Evolutionary conservation across 2,113 vertebrate genomes (phyloP).

Genomic region (Butorides virescens): DNA sequence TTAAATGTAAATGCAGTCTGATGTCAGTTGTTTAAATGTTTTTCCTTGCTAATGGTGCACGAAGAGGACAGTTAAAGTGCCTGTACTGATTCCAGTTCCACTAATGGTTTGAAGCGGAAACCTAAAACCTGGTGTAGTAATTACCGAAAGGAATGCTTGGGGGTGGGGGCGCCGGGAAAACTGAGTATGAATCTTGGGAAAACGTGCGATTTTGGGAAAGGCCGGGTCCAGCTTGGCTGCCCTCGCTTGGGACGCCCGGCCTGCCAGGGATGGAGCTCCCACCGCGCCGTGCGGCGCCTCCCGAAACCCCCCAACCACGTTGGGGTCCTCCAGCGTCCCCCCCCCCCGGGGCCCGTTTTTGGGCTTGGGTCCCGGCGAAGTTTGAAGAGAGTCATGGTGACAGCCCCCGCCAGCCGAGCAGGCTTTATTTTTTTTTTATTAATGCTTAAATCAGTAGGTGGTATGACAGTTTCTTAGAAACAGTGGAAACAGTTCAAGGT

Average conservation of each 20-base stretch:
- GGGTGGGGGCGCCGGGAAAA: conserved; percentile 14
- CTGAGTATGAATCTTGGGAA: neutral
- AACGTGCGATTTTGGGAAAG: neutral
- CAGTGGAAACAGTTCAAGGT: conserved; percentile 65
- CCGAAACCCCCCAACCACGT: fast-evolving
- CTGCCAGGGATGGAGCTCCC: neutral
- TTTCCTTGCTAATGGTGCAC: conserved; percentile 44
- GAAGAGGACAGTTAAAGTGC: conserved; percentile 68
- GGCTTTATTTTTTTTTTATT: conserved; percentile 9
- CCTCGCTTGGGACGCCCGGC: neutral
- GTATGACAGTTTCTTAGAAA: conserved; percentile 61
- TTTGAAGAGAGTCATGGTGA: neutral
- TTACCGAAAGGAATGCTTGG: conserved; percentile 77
- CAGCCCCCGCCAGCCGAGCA: neutral
- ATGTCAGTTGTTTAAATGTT: conserved; percentile 58
- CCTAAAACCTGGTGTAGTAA: conserved; percentile 69
- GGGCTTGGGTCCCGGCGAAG: neutral
- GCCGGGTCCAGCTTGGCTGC: neutral
- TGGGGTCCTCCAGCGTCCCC: neutral
- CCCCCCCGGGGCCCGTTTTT: neutral
- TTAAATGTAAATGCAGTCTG: neutral
- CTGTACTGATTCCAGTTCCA: conserved; percentile 75
- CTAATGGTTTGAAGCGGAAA: conserved; percentile 77
- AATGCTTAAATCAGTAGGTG: conserved; percentile 58
- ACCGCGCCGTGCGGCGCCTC: neutral